Base-by-base conservation (phyloP, 2,888 invertebrate species). In the Ophion obscuratus region DNA sequence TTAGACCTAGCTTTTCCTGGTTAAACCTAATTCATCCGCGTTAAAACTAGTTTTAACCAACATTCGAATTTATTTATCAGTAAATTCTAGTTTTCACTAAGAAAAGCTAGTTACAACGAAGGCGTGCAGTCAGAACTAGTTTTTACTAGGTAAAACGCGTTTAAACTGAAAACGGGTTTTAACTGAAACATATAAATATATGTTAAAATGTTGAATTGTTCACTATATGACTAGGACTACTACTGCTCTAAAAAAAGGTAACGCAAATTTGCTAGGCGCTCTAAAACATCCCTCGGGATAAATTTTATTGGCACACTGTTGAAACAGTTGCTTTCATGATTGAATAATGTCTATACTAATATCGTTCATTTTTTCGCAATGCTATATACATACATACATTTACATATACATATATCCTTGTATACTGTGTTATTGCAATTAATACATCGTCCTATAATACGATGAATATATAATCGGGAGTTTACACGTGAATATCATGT, bases 231-330 rank as follows among this genome's bases (percentile, higher is more conserved):
- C 53, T 53, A 53, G 17, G 17, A 53, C 17, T 53, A 17, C 17
- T 17, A 14, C 11, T 17, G 53, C 14, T 17, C 53, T 53, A 17
- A 53, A 53, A 17, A 17, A 53, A 53, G 36, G 14, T 14, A 53
- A 14, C 17, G 11, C 53, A 53, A 17, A 53, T 53, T 53, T 5
- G 17, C 53, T 53, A 53, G 59, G 57, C 61, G 36, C 31, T 84
- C 40, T 24, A 73, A 84, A 81, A 80, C 53, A 73, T 80, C 66
- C 73, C 71, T 71, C 59, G 67, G 59, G 66, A 70, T 76, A 62
- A 17, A 67, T 71, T 88, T 88, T 88, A 88, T 88, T 88, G 80
- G 84, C 87, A 86, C 85, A 88, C 85, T 85, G 81, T 81, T 80
- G 74, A 61, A 87, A 85, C 81, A 86, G 73, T 81, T 59, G 80